Evolutionary conservation across 2,888 invertebrate species (phyloP), one percentile per base, ranked within the genome.

Genomic region (Ophraella communa): DNA sequence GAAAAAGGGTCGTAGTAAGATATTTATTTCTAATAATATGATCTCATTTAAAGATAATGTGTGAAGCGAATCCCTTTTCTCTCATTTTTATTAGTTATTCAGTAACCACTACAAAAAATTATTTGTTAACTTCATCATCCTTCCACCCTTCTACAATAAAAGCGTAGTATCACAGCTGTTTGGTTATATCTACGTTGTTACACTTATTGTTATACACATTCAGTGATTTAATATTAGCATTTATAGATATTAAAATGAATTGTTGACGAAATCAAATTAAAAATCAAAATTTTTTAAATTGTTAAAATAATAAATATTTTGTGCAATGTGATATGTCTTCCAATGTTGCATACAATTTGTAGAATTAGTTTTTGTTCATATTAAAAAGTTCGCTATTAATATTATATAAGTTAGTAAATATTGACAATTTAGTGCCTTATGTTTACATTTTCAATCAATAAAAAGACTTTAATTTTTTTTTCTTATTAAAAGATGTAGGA

Each of bases 261-360:
- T 14, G 30, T 39, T 39, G 14, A 14, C 5, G 7, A 39, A 39
- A 39, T 39, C 39, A 39, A 39, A 35, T n/a, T 35, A 4, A n/a
- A n/a, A 39, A 39, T 39, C 17, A 39, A 39, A 47, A 23, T 47
- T 49, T 24, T n/a, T 49, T 49, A 7, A 49, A 17, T 49, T 27
- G 49, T 49, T 49, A 18, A 24, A 27, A 45, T 21, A 47, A 17
- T 5, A n/a, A 2, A 24, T 23, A 49, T 49, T 17, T 24, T 49
- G 23, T 49, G 49, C 49, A 49, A 23, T 49, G 45, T 47, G 45
- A 23, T 47, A 47, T 47, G 45, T 47, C 45, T 47, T 47, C 45
- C 45, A 47, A 47, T 21, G 11, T 47, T 21, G 7, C 21, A 47
- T n/a, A 20, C n/a, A 20, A 47, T n/a, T 47, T 47, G 5, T 23